Evolutionary conservation across 35 echinoderm and acorn worm species (phyloP).

Genomic region (Lytechinus variegatus): DNA sequence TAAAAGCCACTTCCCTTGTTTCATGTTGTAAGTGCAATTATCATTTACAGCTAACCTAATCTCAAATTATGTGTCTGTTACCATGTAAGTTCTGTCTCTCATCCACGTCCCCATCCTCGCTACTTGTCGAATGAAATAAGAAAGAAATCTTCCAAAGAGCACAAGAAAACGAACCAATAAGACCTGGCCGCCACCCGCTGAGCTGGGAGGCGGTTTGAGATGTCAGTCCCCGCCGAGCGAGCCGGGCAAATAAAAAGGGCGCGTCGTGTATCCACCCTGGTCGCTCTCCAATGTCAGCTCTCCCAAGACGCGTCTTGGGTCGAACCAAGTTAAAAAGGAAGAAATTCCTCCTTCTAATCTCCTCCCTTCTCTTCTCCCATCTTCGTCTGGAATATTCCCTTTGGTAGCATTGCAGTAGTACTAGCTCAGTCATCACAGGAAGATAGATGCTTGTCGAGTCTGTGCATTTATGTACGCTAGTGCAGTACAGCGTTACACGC

Average conservation of each 20-base stretch:
- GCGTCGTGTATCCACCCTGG: conserved; percentile 35
- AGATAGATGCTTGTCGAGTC: background rate
- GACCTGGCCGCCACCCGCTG: conserved; percentile 8
- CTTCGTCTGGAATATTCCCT: conserved; percentile 17
- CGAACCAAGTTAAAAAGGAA: background rate
- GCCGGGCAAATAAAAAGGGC: conserved; percentile 30
- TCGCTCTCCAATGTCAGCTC: conserved; percentile 9
- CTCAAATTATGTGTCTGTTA: conserved; percentile 11
- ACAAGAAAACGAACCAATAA: background rate
- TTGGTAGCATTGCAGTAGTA: background rate
- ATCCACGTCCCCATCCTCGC: background rate
- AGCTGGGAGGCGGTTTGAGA: conserved; percentile 43
- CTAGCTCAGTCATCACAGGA: background rate
- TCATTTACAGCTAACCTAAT: background rate
- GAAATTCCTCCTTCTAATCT: conserved; percentile 1
- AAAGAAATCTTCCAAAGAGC: background rate
- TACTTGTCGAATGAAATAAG: background rate
- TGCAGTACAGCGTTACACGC: background rate
- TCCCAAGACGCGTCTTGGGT: conserved; percentile 17
- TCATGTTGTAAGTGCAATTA: background rate
- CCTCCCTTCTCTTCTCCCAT: background rate
- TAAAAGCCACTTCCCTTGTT: background rate
- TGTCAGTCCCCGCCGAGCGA: conserved; percentile 37
- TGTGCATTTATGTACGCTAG: background rate
- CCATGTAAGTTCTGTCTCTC: background rate